A percentile compares a stretch with the other conserved stretches of the same genome.
Conservation (phyloP, 2,113 vertebrate genomes). For the Mugil cephalus region DNA sequence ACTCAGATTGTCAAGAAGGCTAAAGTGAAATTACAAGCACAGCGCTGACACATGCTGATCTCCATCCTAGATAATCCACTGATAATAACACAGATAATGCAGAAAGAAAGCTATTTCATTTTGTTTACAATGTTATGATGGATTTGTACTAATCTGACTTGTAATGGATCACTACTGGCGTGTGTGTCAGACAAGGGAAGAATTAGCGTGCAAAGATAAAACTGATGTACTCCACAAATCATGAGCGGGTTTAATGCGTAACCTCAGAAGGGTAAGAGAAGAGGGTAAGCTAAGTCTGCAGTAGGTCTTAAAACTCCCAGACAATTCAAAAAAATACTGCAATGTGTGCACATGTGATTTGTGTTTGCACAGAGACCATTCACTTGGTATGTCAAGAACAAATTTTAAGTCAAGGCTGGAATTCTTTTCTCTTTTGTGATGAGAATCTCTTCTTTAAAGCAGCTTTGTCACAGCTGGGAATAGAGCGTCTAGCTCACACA, state of each 20-base stretch:
- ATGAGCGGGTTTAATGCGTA: conserved; percentile 30
- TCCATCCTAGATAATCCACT: conserved; percentile 66
- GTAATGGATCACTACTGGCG: conserved; percentile 61
- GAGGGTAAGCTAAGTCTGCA: conserved; percentile 43
- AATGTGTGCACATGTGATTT: background rate
- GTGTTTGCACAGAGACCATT: conserved; percentile 22
- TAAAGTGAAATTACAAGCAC: conserved; percentile 70
- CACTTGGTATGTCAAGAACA: conserved; percentile 13
- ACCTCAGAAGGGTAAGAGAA: conserved; percentile 10
- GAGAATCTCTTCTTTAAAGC: conserved; percentile 59
- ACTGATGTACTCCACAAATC: conserved; percentile 26
- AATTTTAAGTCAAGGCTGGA: conserved; percentile 35
- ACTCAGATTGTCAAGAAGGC: conserved; percentile 59
- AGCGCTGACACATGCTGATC: conserved; percentile 57
- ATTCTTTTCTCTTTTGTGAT: conserved; percentile 53
- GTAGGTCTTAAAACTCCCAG: conserved; percentile 20
- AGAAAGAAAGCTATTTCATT: conserved; percentile 43
- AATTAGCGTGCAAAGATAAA: conserved; percentile 21
- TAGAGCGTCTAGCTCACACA: conserved; percentile 62
- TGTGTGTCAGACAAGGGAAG: conserved; percentile 10
- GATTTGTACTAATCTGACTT: conserved; percentile 52
- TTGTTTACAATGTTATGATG: conserved; percentile 32
- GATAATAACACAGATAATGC: conserved; percentile 27
- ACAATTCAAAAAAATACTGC: conserved; percentile 10
- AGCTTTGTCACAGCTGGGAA: conserved; percentile 75